Evolutionary conservation across 2,113 vertebrate genomes (phyloP), one percentile per base, ranked within the genome.

Genomic region (Periophthalmodon schlosseri): DNA sequence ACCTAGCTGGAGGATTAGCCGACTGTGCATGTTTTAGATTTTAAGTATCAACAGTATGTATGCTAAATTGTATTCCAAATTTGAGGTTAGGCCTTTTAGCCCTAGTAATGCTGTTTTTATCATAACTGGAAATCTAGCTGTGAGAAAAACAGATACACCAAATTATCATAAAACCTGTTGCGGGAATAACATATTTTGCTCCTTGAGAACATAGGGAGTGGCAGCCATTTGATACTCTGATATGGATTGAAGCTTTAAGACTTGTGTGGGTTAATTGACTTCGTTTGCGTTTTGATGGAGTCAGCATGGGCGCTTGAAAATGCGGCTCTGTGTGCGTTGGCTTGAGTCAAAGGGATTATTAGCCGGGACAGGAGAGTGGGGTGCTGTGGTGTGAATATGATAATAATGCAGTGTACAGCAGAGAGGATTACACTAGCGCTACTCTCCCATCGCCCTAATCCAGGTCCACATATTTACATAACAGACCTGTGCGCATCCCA

Each of bases 331-430:
- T 82, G 65, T 63, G 67, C 70, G 69, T 67, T 63, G 68, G 72
- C 68, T 74, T 49, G 78, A 82, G 77, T 75, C 54, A 52, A 75
- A 87, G 75, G 77, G 86, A 91, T 91, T 87, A 87, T 71, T 82
- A 72, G 73, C 69, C 70, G 58, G 83, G 79, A 87, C 78, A 28
- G 76, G 81, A 67, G 67, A 74, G 69, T 44, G 39, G 54, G 28
- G 65, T 68, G 73, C 71, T 74, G 70, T 66, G 67, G 84, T 57
- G 80, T 77, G 81, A 89, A 86, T 78, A 82, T 85, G 83, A 88
- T 91, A 89, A 91, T 90, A 90, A 91, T 90, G 81, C 80, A 78
- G 76, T 87, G 80, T 88, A 83, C 76, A 77, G 70, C 24, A 76
- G 81, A 86, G 78, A 86, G 90, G 90, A 87, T 91, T 91, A 89